Evolutionary conservation across 2,113 vertebrate genomes (phyloP), one percentile per base, ranked within the genome.

Genomic region (Hipposideros armiger): DNA sequence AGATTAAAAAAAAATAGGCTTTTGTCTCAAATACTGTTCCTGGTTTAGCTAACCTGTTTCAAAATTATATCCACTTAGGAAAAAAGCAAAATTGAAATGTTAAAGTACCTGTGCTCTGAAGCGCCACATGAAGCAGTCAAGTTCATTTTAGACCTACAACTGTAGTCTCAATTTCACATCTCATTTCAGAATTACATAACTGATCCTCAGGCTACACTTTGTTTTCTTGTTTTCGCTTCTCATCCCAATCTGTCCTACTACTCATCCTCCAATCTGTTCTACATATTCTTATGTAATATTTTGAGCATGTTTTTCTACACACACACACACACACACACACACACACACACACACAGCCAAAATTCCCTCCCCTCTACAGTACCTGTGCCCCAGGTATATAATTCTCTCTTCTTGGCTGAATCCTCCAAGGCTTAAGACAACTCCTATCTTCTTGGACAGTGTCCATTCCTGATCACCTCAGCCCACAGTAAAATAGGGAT

Each of bases 71-170:
- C n/a, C 10, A 47, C 1, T 90, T 78, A 87, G 64, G 54, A 64
- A 81, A 87, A 91, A 90, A n/a, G 11, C 9, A 93, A 94, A 74
- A 45, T 26, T 76, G 64, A 94, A 95, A 95, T 42, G 64, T 16
- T 56, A 62, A 96, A 85, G 19, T 26, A 36, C 1, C 22, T 76
- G 24, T 77, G 22, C 22, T n/a, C 64, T 73, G 60, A 96, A 88
- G n/a, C 45, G 24, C n/a, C 32, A 52, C 22, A 89, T 47, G 73
- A 62, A 40, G n/a, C n/a, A 70, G n/a, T 40, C 14, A 11, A 1
- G 14, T 30, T 94, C 69, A 76, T 47, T 89, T 70, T 32, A 89
- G 91, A 90, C 19, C 24, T 26, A 80, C 2, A 28, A 67, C 26
- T 11, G 40, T 36, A 52, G 36, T 32, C 66, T 24, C 26, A 26